Percentiles rank a stretch among this genome's conserved stretches.
Conservation (phyloP, 2,797 vertebrate species). For the Phylloscopus collybita region DNA sequence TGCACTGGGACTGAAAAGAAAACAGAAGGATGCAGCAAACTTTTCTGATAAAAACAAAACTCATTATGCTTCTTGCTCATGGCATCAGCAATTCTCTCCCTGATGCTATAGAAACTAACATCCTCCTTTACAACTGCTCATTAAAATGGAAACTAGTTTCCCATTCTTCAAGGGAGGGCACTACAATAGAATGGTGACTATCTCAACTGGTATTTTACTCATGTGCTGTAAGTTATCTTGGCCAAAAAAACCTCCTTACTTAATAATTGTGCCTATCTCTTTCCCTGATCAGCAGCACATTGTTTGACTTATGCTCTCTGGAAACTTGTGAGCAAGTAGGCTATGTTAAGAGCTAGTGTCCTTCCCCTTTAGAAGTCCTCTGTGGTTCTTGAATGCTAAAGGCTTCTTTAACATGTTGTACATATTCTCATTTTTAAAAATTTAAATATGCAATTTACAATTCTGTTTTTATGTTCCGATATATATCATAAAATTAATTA, state of each 20-base stretch:
- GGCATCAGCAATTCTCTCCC: not conserved
- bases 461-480: constrained; percentile 40
- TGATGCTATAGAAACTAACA: not conserved
- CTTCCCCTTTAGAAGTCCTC: constrained; percentile 28
- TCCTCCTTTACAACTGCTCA: not conserved
- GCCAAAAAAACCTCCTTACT: not conserved
- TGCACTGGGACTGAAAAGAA: not conserved
- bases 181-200: not conserved
- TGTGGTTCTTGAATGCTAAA: constrained; percentile 4
- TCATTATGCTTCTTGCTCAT: not conserved
- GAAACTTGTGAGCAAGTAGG: constrained; percentile 6
- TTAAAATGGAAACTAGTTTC: constrained; percentile 8
- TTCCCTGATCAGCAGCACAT: not conserved
- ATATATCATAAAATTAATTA: constrained; percentile 58
- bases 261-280: not conserved
- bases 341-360: constrained; percentile 1
- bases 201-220: not conserved
- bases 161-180: not conserved
- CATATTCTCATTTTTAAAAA: constrained; percentile 26
- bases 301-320: constrained; percentile 1
- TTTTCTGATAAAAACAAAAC: not conserved
- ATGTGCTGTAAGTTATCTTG: not conserved
- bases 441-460: constrained; percentile 51
- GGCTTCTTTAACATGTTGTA: constrained; percentile 6
- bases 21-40: not conserved